These are phyloP conservation scores for Xylocopa sonorina DNA, from an alignment of 1,140 invertebrate genomes.

Conservation along the genomic window DNA sequence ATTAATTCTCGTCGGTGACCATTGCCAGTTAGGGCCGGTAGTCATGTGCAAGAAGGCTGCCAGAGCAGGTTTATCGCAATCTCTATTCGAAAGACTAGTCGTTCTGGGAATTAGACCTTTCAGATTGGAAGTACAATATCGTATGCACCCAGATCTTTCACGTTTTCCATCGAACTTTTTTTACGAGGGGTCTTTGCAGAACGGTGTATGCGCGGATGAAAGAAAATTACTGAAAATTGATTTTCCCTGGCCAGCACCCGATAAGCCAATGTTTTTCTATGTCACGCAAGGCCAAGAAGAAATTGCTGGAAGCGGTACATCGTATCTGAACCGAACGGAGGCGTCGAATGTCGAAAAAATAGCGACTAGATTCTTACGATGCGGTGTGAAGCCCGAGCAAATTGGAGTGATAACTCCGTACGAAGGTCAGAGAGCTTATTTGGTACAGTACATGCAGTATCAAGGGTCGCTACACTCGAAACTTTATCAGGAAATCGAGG, in stretches of 20 bases:
- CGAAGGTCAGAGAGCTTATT: constrained; percentile 98
- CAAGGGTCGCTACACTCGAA: constrained; percentile 98
- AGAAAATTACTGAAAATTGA: constrained; percentile 94
- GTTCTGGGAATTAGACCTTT: constrained; percentile 97
- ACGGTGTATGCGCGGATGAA: constrained; percentile 98
- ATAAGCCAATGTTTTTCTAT: constrained; percentile 99
- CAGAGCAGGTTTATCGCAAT: constrained; percentile 97
- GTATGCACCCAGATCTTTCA: constrained; percentile 99
- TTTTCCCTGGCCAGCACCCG: constrained; percentile 98
- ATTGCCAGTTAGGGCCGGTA: constrained; percentile 98
- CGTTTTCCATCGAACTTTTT: constrained; percentile 99
- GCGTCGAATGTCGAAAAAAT: constrained; percentile 99
- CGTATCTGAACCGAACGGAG: constrained; percentile 99
- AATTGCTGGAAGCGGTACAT: constrained; percentile 98
- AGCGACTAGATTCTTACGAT: constrained; percentile 95
- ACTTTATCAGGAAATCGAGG: constrained; percentile 99
- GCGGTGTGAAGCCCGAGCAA: constrained; percentile 98
- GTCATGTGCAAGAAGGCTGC: constrained; percentile 99
- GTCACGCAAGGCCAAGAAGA: constrained; percentile 99
- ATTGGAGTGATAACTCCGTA: constrained; percentile 99
- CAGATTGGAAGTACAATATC: constrained; percentile 98
- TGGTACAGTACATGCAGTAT: constrained; percentile 99
- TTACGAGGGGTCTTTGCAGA: constrained; percentile 99
- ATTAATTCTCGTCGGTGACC: constrained; percentile 98
- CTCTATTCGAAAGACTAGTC: constrained; percentile 98